These are phyloP conservation scores for Pemphredon lugubris DNA, from an alignment of 2,888 invertebrate genomes.

Conservation along the genomic window DNA sequence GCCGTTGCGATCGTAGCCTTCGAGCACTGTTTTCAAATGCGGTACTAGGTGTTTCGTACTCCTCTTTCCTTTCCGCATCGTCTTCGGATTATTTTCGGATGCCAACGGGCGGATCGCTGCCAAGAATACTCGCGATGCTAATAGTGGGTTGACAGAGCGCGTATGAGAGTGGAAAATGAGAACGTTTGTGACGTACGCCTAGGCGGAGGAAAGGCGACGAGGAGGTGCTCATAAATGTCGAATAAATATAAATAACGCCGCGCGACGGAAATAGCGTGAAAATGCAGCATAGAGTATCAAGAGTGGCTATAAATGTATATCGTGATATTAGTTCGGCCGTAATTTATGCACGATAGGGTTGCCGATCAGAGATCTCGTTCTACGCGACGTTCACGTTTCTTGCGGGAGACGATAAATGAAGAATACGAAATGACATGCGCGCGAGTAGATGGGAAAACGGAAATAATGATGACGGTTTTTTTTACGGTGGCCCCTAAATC, in stretches of 20 bases:
- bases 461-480: too few species aligned
- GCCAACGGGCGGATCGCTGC: slow-evolving; percentile 25
- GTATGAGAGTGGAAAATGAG: slow-evolving; percentile 36
- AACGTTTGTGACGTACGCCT: slow-evolving; percentile 20
- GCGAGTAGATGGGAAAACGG: too few species aligned
- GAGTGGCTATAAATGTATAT: too few species aligned
- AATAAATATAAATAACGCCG: slow-evolving; percentile 30
- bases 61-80: slow-evolving; percentile 42
- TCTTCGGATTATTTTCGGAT: slow-evolving; percentile 54
- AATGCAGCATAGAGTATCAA: too few species aligned
- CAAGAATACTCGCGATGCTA: slow-evolving; percentile 54
- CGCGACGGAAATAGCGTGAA: background rate
- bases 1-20: background rate
- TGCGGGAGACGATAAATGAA: too few species aligned
- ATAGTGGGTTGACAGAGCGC: slow-evolving; percentile 52
- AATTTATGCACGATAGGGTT: too few species aligned
- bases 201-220: background rate
- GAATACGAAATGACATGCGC: too few species aligned
- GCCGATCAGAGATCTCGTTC: too few species aligned
- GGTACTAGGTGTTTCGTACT: slow-evolving; percentile 26
- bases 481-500: too few species aligned
- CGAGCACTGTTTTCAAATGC: slow-evolving; percentile 11
- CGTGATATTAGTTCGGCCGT: too few species aligned
- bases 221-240: slow-evolving; percentile 16
- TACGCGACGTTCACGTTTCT: too few species aligned